Evolutionary conservation across 2,113 vertebrate genomes (phyloP).

Genomic region (Hippopotamus amphibius): DNA sequence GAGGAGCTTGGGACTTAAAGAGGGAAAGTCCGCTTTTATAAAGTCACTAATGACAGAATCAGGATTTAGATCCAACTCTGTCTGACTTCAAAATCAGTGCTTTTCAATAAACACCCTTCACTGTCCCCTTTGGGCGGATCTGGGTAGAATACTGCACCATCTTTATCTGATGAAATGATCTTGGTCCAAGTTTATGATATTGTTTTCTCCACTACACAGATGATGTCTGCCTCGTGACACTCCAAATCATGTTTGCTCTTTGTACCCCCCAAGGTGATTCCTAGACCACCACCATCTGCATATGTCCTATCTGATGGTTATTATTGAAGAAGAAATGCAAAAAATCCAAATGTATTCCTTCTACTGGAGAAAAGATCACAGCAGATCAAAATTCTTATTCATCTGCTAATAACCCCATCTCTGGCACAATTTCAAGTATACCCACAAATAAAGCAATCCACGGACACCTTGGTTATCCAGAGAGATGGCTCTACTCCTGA

Average conservation of each 20-base stretch:
- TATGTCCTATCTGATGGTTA: neutral
- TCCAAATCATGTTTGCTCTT: neutral
- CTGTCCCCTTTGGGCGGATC: neutral
- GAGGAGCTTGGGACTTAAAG: neutral
- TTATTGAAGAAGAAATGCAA: neutral
- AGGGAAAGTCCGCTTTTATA: neutral
- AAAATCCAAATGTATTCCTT: neutral
- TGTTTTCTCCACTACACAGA: neutral
- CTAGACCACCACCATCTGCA: neutral
- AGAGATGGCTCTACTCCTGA: neutral
- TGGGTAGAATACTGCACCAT: neutral
- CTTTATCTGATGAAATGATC: neutral
- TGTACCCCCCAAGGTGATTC: neutral
- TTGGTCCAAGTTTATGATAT: neutral
- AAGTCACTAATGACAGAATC: neutral
- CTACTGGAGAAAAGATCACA: slow-evolving; percentile 32
- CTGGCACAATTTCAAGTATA: slow-evolving; percentile 8
- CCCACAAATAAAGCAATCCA: slow-evolving; percentile 70
- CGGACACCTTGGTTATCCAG: slow-evolving; percentile 57
- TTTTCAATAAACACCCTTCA: neutral
- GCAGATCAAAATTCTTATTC: slow-evolving; percentile 60
- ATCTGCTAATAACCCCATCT: slow-evolving; percentile 24
- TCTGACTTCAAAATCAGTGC: neutral
- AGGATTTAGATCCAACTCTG: neutral
- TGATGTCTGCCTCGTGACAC: neutral